Base-by-base conservation (phyloP, 1,140 invertebrate genomes). In the Zaprionus capensis region DNA sequence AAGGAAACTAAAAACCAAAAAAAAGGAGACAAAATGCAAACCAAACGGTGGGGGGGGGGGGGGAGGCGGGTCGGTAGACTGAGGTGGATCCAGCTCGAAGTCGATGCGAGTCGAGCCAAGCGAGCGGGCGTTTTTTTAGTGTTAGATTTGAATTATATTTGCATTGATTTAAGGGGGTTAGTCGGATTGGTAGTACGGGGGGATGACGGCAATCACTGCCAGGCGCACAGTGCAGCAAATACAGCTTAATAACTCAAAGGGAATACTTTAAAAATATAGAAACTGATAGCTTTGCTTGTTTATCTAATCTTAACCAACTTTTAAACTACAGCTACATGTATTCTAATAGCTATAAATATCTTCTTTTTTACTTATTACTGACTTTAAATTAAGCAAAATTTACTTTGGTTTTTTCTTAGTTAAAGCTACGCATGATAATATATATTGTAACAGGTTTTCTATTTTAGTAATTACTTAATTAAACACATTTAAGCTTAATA, bases 221-320 rank as follows among this genome's bases (percentile, higher is more conserved):
- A 12, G 17, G 11, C 4, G 53, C 31, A 58, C 26, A 71, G 49
- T 64, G 68, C 36, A 64, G 28, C 49, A 36, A 55, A 70, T n/a
- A 55, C 9, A 38, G 41, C 7, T 7, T n/a, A 4, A 31, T 2
- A 20, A 62, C 15, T 62, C 24, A 38, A 34, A 34, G 9, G 28
- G 1, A 31, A 31, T 31, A 11, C 28, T 31, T 31, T 31, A 31
- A 31, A 9, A 34, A 3, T 34, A 34, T 34, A 2, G 9, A 34
- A 9, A 34, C 31, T 9, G 6, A 2, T 9, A 31, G 28, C 6
- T 31, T 31, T 6, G 7, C 6, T 31, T 31, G 0, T 0, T 31
- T 2, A 31, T 9, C 28, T 31, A 31, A 2, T 2, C 28, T 31
- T 7, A 28, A 1, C 9, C 28, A 31, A 31, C 1, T 9, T 31